Base-by-base conservation (phyloP, 2,797 vertebrate species). In the Acrossocheilus wenchowensis region DNA sequence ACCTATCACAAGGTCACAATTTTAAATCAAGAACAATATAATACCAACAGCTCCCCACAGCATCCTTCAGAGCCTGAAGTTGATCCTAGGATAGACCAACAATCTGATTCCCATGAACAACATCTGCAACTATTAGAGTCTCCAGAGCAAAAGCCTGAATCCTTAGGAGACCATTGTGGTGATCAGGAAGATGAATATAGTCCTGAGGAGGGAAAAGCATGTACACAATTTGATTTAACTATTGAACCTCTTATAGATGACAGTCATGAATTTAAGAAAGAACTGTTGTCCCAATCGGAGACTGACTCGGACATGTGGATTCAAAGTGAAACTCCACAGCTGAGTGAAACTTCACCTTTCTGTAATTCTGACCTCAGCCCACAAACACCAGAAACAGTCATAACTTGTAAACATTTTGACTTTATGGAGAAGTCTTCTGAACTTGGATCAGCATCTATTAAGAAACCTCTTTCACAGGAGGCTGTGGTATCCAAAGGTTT, bases 401-500 rank as follows among this genome's bases (percentile, higher is more conserved):
- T 74, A 85, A 57, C 68, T 84, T 79, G 81, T 84, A 88, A 89
- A 89, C 81, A 90, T 86, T 93, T 95, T 81, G 86, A 92, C 50
- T 94, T 94, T 90, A 90, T 92, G n/a, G 91, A 94, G 39, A n/a
- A 89, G 45, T 79, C 86, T 36, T 84, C 81, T 2, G 75, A 87
- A 83, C 10, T n/a, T 4, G 89, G 80, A 36, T 68, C 62, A 39
- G 81, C 23, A 80, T 41, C 26, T 30, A 72, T 14, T 66, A 23
- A 85, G 21, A 77, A 48, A 43, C 14, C 60, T 19, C 30, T 54
- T 80, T 19, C 11, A 34, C 26, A 71, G 1, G 80, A 83, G 14
- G n/a, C 39, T 10, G 23, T 48, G 9, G 43, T 52, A 71, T 54
- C 21, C 52, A 21, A 60, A 52, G 23, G 8, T 75, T 78, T 34